Evolutionary conservation across 2,888 invertebrate species (phyloP).

Genomic region (Agrochola litura): DNA sequence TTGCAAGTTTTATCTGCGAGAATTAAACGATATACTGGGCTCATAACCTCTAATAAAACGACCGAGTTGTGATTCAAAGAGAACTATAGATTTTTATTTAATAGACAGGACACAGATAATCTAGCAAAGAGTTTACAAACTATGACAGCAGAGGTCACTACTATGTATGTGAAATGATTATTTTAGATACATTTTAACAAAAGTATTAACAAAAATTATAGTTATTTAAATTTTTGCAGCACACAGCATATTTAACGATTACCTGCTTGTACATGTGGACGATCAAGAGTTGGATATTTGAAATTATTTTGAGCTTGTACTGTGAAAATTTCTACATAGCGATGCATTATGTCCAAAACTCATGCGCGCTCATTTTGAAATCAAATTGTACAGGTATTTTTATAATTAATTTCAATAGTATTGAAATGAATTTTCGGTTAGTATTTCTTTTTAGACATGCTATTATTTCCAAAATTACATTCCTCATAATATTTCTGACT

Average conservation of each 20-base stretch:
- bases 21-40: too few relatives aligned
- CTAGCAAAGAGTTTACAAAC: too few relatives aligned
- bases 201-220: neutral
- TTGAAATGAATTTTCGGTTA: neutral
- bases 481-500: neutral
- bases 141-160: too few relatives aligned
- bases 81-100: too few relatives aligned
- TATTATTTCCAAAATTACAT: neutral
- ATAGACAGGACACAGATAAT: too few relatives aligned
- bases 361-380: constrained; percentile 20
- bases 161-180: too few relatives aligned
- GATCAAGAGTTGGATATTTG: constrained; percentile 7
- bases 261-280: constrained; percentile 6
- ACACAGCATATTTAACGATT: neutral
- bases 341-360: constrained; percentile 16
- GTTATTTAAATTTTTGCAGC: neutral
- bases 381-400: constrained; percentile 14
- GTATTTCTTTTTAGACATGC: neutral
- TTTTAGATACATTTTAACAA: too few relatives aligned
- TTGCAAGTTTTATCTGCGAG: too few relatives aligned
- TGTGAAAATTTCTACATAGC: constrained; percentile 23
- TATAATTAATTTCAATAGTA: neutral
- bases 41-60: too few relatives aligned
- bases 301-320: constrained; percentile 24
- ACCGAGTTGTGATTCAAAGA: too few relatives aligned